These are phyloP conservation scores for Anser cygnoides DNA, from an alignment of 2,113 vertebrate genomes.

Conservation along the genomic window DNA sequence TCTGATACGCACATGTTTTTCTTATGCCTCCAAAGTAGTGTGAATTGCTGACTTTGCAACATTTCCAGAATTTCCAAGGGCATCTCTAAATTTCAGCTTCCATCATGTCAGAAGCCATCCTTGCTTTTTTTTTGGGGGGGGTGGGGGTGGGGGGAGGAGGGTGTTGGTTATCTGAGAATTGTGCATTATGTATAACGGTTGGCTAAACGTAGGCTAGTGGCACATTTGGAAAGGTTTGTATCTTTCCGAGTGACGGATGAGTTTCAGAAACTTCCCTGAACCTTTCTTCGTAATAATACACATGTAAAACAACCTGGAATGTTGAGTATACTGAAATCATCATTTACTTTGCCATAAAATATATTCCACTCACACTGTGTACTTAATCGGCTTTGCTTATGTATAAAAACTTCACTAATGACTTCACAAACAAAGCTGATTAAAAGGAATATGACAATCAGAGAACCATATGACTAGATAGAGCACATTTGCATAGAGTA, in stretches of 20 bases:
- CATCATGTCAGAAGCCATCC: not conserved
- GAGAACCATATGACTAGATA: not conserved
- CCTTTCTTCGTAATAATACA: not conserved
- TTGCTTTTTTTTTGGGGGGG: not conserved
- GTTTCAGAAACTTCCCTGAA: not conserved
- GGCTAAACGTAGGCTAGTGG: not conserved
- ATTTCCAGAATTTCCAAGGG: not conserved
- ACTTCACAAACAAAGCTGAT: not conserved
- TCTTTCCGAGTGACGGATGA: not conserved
- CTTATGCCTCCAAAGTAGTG: not conserved
- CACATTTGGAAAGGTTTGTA: not conserved
- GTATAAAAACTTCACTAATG: not conserved
- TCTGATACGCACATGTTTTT: not conserved
- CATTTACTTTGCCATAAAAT: not conserved
- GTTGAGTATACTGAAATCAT: not conserved
- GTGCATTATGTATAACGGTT: not conserved
- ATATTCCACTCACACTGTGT: not conserved
- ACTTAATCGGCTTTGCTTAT: not conserved
- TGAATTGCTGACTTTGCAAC: not conserved
- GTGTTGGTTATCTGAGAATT: not conserved
- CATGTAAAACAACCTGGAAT: not conserved
- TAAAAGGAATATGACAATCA: accelerated
- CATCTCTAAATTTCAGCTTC: not conserved
- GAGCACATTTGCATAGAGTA: not conserved
- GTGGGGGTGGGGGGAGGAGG: too few relatives aligned